A percentile compares a stretch with the other conserved stretches of the same genome.
Conservation (phyloP, 2,113 vertebrate genomes). For the Psammodynastes pulverulentus region DNA sequence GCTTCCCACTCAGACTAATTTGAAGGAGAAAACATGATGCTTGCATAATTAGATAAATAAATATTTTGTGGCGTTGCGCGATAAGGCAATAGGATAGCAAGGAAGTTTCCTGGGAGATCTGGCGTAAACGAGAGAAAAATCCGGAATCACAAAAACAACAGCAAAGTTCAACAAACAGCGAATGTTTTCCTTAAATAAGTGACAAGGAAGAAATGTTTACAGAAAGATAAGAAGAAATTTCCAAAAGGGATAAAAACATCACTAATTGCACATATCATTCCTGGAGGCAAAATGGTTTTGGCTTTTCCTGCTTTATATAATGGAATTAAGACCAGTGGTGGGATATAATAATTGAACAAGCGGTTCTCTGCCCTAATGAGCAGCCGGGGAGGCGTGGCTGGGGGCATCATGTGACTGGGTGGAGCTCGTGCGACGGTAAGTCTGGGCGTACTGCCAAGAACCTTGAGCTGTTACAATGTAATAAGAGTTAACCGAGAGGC, state of each 20-base stretch:
- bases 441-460: too few relatives aligned
- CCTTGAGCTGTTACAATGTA: too few relatives aligned
- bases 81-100: neutral
- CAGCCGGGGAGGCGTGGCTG: too few relatives aligned
- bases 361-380: too few relatives aligned
- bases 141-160: constrained; percentile 7
- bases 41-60: neutral
- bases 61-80: neutral
- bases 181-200: constrained; percentile 48
- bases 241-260: constrained; percentile 38
- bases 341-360: too few relatives aligned
- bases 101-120: neutral
- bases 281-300: constrained; percentile 53
- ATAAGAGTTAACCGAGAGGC: too few relatives aligned
- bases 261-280: constrained; percentile 36
- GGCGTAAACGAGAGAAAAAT: constrained; percentile 36
- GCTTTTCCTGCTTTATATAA: constrained; percentile 56
- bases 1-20: neutral
- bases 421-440: too few relatives aligned
- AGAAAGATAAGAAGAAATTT: constrained; percentile 67
- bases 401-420: too few relatives aligned
- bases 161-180: constrained; percentile 13
- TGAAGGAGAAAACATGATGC: neutral
- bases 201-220: constrained; percentile 71
- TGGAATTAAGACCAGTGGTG: too few relatives aligned